Percentiles rank a stretch among this genome's conserved stretches.
phyloP scores from a whole-genome alignment of 2,797 vertebrate genomes.

The Furcifer pardalis region DNA sequence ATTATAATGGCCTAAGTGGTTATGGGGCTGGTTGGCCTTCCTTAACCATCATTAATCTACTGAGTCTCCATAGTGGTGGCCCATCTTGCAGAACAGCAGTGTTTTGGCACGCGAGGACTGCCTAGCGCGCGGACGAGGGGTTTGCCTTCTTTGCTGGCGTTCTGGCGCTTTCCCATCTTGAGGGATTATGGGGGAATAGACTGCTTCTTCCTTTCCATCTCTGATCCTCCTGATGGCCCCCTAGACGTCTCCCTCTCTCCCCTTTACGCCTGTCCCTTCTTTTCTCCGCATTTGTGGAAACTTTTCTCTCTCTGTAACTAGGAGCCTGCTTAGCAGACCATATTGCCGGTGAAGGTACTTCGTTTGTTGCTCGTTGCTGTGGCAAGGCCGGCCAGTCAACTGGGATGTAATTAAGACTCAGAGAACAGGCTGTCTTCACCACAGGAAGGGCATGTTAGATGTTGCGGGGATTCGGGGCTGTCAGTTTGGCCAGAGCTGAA shows the following conservation, averaged over 20 bases:
- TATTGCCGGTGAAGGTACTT: constrained; percentile 89
- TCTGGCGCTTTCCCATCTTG: constrained; percentile 52
- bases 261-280: constrained; percentile 62
- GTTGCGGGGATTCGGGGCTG: constrained; percentile 92
- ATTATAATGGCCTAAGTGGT: constrained; percentile 90
- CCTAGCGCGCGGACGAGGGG: constrained; percentile 54
- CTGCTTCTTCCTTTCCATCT: background rate
- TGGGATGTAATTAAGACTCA: constrained; percentile 93
- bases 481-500: constrained; percentile 87
- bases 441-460: constrained; percentile 94
- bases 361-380: constrained; percentile 88
- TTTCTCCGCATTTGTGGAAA: constrained; percentile 70
- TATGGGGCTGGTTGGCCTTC: constrained; percentile 76
- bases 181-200: constrained; percentile 50
- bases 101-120: constrained; percentile 69
- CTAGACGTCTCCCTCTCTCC: constrained; percentile 71
- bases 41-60: constrained; percentile 83
- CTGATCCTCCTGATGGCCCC: background rate
- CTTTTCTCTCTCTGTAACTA: constrained; percentile 75
- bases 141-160: constrained; percentile 66
- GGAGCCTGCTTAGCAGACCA: constrained; percentile 85
- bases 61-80: constrained; percentile 66
- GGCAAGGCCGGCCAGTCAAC: constrained; percentile 88
- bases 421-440: constrained; percentile 94
- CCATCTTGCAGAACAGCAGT: constrained; percentile 77